Conservation (phyloP, 2,888 invertebrate genomes). For the Petrolisthes cinctipes region DNA sequence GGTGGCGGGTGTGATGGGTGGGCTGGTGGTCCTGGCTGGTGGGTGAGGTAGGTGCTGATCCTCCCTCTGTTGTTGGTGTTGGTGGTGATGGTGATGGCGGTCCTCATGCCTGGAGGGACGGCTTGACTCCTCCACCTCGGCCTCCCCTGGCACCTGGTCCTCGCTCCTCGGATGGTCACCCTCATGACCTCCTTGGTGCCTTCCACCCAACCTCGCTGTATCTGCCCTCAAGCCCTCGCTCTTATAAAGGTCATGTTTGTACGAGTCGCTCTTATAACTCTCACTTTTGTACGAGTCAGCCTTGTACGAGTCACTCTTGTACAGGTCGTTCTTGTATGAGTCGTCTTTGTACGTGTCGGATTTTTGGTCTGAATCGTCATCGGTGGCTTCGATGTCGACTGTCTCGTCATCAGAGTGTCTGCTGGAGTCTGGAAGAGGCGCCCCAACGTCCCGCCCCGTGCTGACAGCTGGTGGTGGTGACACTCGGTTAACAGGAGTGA, state of each 20-base stretch:
- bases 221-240: slow-evolving; percentile 19
- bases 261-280: slow-evolving; percentile 26
- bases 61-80: slow-evolving; percentile 25
- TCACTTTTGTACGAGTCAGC: slow-evolving; percentile 26
- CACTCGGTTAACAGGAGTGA: slow-evolving; percentile 57
- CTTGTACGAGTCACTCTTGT: slow-evolving; percentile 34
- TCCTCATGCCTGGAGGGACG: neutral
- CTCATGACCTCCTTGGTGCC: neutral
- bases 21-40: slow-evolving; percentile 19
- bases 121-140: slow-evolving; percentile 31
- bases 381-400: slow-evolving; percentile 50
- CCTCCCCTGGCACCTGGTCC: slow-evolving; percentile 30
- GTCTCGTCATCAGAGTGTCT: slow-evolving; percentile 53
- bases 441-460: slow-evolving; percentile 40
- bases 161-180: neutral
- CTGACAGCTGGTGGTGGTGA: slow-evolving; percentile 45
- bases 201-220: neutral
- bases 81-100: neutral
- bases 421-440: slow-evolving; percentile 56
- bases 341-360: slow-evolving; percentile 28
- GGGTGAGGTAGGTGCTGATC: slow-evolving; percentile 31
- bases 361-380: slow-evolving; percentile 30
- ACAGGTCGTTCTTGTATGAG: slow-evolving; percentile 25
- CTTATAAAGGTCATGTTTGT: slow-evolving; percentile 33
- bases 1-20: slow-evolving; percentile 36